Conservation (phyloP, 2,888 invertebrate species). For the Calliopum simillimum region DNA sequence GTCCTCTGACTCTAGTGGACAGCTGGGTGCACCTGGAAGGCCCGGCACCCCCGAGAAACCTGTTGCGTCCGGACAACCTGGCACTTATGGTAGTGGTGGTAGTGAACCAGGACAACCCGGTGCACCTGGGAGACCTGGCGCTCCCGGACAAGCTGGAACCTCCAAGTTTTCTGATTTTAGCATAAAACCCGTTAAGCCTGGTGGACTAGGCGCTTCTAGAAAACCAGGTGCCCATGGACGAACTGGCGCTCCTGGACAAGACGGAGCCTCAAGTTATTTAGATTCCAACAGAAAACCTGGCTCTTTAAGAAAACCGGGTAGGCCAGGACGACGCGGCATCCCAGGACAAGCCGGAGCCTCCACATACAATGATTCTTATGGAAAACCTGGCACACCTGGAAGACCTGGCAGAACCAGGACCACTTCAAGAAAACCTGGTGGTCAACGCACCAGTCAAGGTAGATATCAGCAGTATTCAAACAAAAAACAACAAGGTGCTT, state of each 20-base stretch:
- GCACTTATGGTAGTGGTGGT: not conserved
- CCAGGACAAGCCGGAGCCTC: not conserved
- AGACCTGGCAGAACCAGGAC: not conserved
- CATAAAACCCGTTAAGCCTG: too few species aligned
- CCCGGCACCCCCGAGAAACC: conserved; percentile 13
- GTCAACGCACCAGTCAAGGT: not conserved
- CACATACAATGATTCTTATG: not conserved
- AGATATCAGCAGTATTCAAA: not conserved
- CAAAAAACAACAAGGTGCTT: too few species aligned
- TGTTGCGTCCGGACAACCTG: not conserved
- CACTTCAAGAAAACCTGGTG: not conserved
- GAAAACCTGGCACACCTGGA: too few species aligned
- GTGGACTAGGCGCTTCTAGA: not conserved
- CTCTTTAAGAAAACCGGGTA: too few species aligned
- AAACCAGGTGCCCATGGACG: too few species aligned
- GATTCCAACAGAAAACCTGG: too few species aligned
- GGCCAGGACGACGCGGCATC: not conserved
- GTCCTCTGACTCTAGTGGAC: conserved; percentile 20
- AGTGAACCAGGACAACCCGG: not conserved
- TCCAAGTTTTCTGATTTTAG: too few species aligned
- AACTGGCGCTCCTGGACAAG: too few species aligned
- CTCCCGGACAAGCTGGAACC: too few species aligned
- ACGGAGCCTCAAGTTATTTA: too few species aligned
- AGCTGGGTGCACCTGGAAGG: not conserved
- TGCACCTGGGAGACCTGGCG: not conserved